Percentiles rank a stretch among this genome's conserved stretches.
phyloP scores from a whole-genome alignment of 2,797 vertebrate species.

The Phrynocephalus vlangalii region DNA sequence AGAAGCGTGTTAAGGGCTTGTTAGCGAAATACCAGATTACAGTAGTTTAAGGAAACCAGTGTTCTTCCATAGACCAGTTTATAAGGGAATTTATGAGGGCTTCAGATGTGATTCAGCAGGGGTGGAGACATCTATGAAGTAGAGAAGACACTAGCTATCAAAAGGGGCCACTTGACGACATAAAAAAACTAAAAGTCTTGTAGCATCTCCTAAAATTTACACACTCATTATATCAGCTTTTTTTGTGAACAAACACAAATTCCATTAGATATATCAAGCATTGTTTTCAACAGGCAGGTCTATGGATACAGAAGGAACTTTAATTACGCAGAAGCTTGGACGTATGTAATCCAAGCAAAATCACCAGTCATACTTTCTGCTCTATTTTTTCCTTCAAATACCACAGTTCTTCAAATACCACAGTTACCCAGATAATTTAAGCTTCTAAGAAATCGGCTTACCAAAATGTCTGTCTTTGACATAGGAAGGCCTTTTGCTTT shows the following conservation, averaged over 20 bases:
- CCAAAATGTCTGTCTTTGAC: conserved; percentile 2
- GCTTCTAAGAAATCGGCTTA: conserved; percentile 5
- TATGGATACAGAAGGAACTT: not conserved
- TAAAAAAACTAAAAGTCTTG: too few relatives aligned
- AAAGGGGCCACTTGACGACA: not conserved
- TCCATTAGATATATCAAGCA: not conserved
- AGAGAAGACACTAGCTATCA: not conserved
- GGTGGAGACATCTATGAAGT: not conserved
- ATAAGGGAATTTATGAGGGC: not conserved
- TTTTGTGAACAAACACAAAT: too few relatives aligned
- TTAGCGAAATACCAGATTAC: too few relatives aligned
- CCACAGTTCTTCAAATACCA: conserved; percentile 9
- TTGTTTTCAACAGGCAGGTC: not conserved
- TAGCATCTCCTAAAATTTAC: too few relatives aligned
- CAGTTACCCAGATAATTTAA: not conserved
- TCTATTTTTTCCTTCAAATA: not conserved
- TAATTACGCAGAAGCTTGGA: not conserved
- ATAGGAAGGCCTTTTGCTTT: conserved; percentile 5
- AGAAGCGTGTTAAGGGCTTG: too few relatives aligned
- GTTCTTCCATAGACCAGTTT: not conserved
- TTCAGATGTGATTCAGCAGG: not conserved
- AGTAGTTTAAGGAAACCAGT: not conserved
- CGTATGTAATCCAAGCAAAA: not conserved
- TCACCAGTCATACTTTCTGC: not conserved
- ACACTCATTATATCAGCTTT: too few relatives aligned